Evolutionary conservation across 2,797 vertebrate genomes (phyloP).

Genomic region (Microhierax caerulescens): DNA sequence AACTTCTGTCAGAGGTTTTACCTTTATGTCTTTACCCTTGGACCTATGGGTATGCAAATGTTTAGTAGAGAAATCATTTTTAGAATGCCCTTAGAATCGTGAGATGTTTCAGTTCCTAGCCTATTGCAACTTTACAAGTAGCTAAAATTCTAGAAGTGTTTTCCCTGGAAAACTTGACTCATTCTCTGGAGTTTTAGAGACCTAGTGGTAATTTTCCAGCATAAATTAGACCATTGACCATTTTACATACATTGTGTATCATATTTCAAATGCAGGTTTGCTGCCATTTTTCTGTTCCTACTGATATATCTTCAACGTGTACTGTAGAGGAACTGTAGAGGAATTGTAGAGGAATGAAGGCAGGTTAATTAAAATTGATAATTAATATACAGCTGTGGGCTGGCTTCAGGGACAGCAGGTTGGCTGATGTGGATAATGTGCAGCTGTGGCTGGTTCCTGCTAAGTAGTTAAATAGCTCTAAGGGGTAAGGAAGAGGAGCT

Average conservation of each 20-base stretch:
- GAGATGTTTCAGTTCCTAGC: neutral
- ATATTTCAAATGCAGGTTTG: neutral
- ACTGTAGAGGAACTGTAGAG: too few species aligned
- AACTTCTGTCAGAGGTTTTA: neutral
- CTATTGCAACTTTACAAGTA: neutral
- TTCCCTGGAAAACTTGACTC: neutral
- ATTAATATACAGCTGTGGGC: too few species aligned
- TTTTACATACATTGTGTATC: neutral
- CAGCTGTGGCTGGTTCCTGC: too few species aligned
- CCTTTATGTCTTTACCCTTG: neutral
- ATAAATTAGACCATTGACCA: neutral
- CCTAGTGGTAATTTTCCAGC: neutral
- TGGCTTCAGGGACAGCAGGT: too few species aligned
- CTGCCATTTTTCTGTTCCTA: neutral
- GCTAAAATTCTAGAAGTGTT: neutral
- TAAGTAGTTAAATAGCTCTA: too few species aligned
- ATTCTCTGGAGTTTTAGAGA: neutral
- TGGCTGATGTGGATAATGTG: too few species aligned
- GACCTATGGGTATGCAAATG: neutral
- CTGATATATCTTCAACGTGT: neutral
- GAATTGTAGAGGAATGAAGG: too few species aligned
- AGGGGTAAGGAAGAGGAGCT: too few species aligned
- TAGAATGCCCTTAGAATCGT: neutral
- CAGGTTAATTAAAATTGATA: too few species aligned
- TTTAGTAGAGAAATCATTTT: neutral